phyloP scores from a whole-genome alignment of 2,888 invertebrate genomes.

The Drosophila histrio region DNA sequence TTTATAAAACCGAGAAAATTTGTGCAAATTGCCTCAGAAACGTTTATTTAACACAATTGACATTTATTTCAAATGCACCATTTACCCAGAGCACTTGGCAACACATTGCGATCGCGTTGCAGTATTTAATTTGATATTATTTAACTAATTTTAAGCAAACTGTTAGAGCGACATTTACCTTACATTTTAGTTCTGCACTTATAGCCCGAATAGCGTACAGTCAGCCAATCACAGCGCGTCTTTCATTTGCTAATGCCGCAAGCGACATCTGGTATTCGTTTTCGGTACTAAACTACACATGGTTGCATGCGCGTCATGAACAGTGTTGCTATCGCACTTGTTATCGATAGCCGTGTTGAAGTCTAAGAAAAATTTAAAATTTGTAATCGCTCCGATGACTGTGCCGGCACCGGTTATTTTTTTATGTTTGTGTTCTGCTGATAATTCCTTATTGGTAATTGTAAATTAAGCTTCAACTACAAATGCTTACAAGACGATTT shows the following conservation, averaged over 20 bases:
- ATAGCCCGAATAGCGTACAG: slow-evolving; percentile 63
- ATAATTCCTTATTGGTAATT: background rate
- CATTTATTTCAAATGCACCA: slow-evolving; percentile 26
- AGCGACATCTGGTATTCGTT: slow-evolving; percentile 69
- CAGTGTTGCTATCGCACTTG: slow-evolving; percentile 25
- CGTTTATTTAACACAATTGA: slow-evolving; percentile 24
- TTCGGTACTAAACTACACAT: slow-evolving; percentile 45
- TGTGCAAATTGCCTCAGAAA: slow-evolving; percentile 23
- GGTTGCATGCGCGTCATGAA: slow-evolving; percentile 31
- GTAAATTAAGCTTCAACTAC: background rate
- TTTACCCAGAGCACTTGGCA: slow-evolving; percentile 38
- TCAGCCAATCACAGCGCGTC: slow-evolving; percentile 70
- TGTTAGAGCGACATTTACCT: slow-evolving; percentile 72
- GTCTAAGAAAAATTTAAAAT: slow-evolving; percentile 36
- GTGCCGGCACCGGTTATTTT: slow-evolving; percentile 3
- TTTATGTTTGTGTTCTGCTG: background rate
- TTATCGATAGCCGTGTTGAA: slow-evolving; percentile 31
- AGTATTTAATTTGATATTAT: slow-evolving; percentile 57
- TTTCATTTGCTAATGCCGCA: slow-evolving; percentile 61
- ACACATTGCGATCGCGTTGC: slow-evolving; percentile 39
- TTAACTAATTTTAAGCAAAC: slow-evolving; percentile 65
- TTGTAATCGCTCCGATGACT: background rate
- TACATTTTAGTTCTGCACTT: slow-evolving; percentile 68
- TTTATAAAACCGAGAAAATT: slow-evolving; percentile 71
- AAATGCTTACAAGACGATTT: background rate